Evolutionary conservation across 2,888 invertebrate species (phyloP), one percentile per base, ranked within the genome.

Genomic region (Ormyrus pomaceus): DNA sequence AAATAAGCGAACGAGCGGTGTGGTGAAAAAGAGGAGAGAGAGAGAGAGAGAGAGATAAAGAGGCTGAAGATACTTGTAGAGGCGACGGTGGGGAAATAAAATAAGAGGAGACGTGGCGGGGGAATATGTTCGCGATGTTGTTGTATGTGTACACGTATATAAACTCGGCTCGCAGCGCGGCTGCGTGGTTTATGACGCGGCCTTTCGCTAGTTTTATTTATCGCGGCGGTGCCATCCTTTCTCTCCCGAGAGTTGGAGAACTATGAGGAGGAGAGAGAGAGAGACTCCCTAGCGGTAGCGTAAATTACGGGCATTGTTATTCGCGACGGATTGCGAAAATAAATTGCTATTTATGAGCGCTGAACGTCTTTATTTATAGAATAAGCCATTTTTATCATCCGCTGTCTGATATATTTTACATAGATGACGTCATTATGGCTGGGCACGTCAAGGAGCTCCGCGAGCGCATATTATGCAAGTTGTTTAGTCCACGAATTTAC

Each of bases 241-340:
- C 56, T 46, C 68, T 34, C 2, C 34, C 34, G 34, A 34, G 34
- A 34, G 11, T n/a, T 11, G 11, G 56, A 10, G 56, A 10, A n/a
- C n/a, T 50, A 11, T 34, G 53, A 34, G 34, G 0, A n/a, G 7
- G 6, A 34, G 66, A 50, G 34, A n/a, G 59, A 59, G 65, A 66
- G 34, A 34, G 34, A 34, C 34, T 34, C 34, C 34, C 34, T 34
- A 34, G 34, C 34, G 34, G 34, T 34, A 34, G 69, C 69, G 69
- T 69, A 56, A 69, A 69, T 69, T 56, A 69, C 69, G 56, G 10
- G 69, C 9, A 69, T 69, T 69, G 69, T 69, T 69, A 58, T 58
- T 56, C 58, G 6, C 58, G 69, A 70, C 69, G 69, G 69, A 70
- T 70, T 70, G 69, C 69, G 69, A 70, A 70, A 70, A 58, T 70